A percentile compares a stretch with the other conserved stretches of the same genome.
Evolutionary conservation across 1,140 invertebrate genomes (phyloP).

Genomic region (Drosophila persimilis): DNA sequence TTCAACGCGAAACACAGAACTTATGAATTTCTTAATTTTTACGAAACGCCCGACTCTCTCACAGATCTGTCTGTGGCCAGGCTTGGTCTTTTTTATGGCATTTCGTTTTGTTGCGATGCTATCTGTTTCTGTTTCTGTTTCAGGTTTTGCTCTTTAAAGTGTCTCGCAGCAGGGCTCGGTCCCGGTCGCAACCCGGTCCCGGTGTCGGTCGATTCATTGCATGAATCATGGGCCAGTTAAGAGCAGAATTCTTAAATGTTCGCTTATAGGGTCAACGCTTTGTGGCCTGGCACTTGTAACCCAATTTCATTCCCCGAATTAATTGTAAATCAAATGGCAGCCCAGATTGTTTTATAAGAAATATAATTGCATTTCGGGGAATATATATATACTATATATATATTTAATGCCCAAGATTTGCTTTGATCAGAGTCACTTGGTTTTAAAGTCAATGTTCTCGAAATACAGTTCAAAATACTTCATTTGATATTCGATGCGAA

Average conservation of each 20-base stretch:
- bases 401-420: neutral
- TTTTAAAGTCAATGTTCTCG: neutral
- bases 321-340: slow-evolving; percentile 3
- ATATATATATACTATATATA: no score
- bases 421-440: neutral
- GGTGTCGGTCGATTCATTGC: slow-evolving; percentile 36
- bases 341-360: no score
- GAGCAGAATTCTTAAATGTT: slow-evolving; percentile 45
- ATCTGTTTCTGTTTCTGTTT: slow-evolving; percentile 44
- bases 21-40: slow-evolving; percentile 69
- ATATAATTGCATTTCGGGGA: neutral
- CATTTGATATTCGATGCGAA: no score
- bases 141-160: slow-evolving; percentile 62
- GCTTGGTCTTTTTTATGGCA: slow-evolving; percentile 61
- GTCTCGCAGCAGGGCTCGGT: slow-evolving; percentile 27
- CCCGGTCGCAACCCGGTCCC: no score
- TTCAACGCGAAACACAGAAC: slow-evolving; percentile 61
- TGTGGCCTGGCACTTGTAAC: slow-evolving; percentile 37
- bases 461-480: no score
- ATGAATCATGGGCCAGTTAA: slow-evolving; percentile 59
- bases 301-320: slow-evolving; percentile 29
- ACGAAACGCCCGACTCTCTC: neutral
- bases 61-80: slow-evolving; percentile 16
- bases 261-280: slow-evolving; percentile 29
- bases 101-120: slow-evolving; percentile 64